Evolutionary conservation across 1,140 invertebrate species (phyloP).

Genomic region (Lethocerus indicus): DNA sequence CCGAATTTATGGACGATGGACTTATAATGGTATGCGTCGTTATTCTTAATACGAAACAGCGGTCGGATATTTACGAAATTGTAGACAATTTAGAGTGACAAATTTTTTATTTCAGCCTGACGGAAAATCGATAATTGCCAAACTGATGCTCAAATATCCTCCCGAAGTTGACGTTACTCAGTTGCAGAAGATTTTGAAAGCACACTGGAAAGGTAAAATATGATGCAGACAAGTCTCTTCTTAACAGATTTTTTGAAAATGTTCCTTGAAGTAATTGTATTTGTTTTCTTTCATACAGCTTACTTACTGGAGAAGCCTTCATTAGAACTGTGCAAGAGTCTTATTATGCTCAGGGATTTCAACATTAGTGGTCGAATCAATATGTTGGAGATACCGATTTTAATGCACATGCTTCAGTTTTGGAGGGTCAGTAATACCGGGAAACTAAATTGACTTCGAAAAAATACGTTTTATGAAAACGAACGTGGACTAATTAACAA

Average conservation of each 20-base stretch:
- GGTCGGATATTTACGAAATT: background rate
- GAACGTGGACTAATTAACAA: too few relatives aligned
- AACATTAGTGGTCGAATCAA: constrained; percentile 43
- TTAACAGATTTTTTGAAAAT: background rate
- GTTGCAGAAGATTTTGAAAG: constrained; percentile 39
- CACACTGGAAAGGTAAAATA: constrained; percentile 36
- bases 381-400: constrained; percentile 35
- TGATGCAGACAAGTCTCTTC: background rate
- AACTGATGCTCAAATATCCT: constrained; percentile 37
- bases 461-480: too few relatives aligned
- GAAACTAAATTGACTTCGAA: too few relatives aligned
- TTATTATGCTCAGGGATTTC: constrained; percentile 47
- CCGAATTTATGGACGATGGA: constrained; percentile 38
- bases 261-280: background rate
- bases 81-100: background rate
- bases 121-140: constrained; percentile 29
- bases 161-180: constrained; percentile 41
- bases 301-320: constrained; percentile 33
- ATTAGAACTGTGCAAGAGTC: constrained; percentile 41
- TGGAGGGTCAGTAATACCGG: constrained; percentile 37
- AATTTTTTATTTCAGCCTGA: constrained; percentile 25
- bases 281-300: constrained; percentile 20
- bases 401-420: constrained; percentile 45
- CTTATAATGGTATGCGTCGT: constrained; percentile 24
- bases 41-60: background rate